These are phyloP conservation scores for Mastomys natalensis DNA, from an alignment of 2,113 vertebrate species.

Conservation along the genomic window DNA sequence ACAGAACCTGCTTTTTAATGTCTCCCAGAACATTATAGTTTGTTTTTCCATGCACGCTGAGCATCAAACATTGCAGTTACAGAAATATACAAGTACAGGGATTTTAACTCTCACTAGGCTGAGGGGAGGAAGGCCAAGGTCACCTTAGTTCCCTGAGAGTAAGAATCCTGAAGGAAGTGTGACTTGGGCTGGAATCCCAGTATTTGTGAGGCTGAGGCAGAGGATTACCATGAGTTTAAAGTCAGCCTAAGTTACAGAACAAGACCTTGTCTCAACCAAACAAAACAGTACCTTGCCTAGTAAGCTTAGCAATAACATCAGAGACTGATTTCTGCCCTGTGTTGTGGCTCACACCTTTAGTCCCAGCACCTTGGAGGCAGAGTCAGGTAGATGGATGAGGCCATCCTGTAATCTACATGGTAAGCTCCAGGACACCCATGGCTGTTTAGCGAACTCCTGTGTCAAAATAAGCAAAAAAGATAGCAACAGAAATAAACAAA, in stretches of 20 bases:
- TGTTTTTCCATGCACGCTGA: conserved; percentile 32
- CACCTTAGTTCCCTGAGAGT: not conserved
- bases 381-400: not conserved
- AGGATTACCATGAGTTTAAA: not conserved
- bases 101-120: not conserved
- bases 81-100: not conserved
- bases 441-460: not conserved
- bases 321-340: not conserved
- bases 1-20: not conserved
- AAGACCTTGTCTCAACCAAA: not conserved
- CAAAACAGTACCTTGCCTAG: not conserved
- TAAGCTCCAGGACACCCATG: not conserved
- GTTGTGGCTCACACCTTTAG: not conserved
- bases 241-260: not conserved
- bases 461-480: not conserved
- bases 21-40: not conserved
- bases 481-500: not conserved
- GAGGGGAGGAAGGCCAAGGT: not conserved
- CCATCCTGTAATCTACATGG: not conserved
- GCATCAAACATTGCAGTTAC: not conserved
- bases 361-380: not conserved
- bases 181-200: not conserved
- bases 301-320: not conserved
- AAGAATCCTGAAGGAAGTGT: not conserved
- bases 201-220: not conserved